Evolutionary conservation across 2,113 vertebrate species (phyloP), one percentile per base, ranked within the genome.

Genomic region (Aix galericulata): DNA sequence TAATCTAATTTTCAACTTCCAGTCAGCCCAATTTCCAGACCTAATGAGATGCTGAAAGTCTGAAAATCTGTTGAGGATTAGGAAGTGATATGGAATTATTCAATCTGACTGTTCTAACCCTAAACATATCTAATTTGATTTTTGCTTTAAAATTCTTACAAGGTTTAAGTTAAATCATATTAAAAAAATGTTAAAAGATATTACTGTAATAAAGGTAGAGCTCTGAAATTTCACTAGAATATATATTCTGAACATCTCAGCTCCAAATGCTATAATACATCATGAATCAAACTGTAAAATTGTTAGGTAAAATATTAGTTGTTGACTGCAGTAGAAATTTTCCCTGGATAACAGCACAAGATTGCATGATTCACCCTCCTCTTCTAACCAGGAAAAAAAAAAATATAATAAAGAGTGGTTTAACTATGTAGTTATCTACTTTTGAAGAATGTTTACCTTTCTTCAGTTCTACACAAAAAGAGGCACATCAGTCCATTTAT

Each of bases 1-100:
- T 91, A 91, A 94, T 92, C 81, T 93, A 91, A 96, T 94, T 95
- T 95, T 94, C 79, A 64, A 63, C 66, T 74, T 91, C 36, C 53
- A 69, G 34, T 72, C 77, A 96, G 74, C 50, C 80, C 71, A 91
- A 89, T 95, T 95, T 95, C n/a, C 58, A 91, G 55, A 62, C 40
- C 71, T 96, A 95, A 96, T 94, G 94, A 94, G 89, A 80, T 94
- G 48, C 13, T 32, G 81, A 77, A 97, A 76, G 58, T 72, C 74
- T 92, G 58, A 95, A 94, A 94, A 93, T 92, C 91, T 96, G 94
- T 73, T 95, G 94, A 95, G 91, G 78, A 89, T 95, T 93, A 91
- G 36, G 10, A 25, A 71, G 15, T 74, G 55, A 87, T 69, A 76
- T 58, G 59, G 59, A 93, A 89, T 94, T 95, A 91, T 20, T 94